Percentiles rank a stretch among this genome's conserved stretches.
Conservation (phyloP, 2,113 vertebrate species). For the Leptosomus discolor region DNA sequence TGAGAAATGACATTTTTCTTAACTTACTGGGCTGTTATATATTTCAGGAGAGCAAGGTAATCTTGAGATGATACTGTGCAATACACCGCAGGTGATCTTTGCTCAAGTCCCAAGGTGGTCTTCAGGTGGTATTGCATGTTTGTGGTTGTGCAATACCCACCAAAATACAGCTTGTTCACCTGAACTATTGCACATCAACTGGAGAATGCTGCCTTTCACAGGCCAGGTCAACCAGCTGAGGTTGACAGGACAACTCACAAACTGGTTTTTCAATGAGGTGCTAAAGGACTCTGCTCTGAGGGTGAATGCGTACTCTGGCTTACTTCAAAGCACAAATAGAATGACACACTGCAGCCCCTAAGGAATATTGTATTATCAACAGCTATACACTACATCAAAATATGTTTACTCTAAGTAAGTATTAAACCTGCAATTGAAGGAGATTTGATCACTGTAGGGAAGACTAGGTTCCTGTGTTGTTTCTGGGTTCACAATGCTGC, state of each 20-base stretch:
- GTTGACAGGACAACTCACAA: neutral
- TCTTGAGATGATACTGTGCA: neutral
- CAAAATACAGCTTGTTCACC: neutral
- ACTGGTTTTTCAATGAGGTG: neutral
- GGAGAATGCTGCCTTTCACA: neutral
- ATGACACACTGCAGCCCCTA: neutral
- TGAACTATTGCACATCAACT: neutral
- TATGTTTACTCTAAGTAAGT: neutral
- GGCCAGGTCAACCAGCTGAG: neutral
- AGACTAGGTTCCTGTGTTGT: neutral
- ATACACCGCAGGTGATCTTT: neutral
- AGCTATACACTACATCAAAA: neutral
- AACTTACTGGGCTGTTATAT: neutral
- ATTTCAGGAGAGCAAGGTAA: neutral
- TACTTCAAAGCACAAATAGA: neutral
- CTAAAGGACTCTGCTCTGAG: neutral
- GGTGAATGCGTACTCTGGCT: rapidly evolving
- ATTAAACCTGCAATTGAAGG: neutral
- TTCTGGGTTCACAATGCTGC: neutral
- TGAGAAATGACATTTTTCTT: neutral
- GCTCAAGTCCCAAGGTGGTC: neutral
- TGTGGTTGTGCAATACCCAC: neutral
- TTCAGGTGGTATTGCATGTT: neutral
- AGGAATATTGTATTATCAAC: neutral
- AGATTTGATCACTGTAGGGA: neutral